Percentiles rank a stretch among this genome's conserved stretches.
Evolutionary conservation across 2,797 vertebrate species (phyloP).

Genomic region (Acanthis flammea): DNA sequence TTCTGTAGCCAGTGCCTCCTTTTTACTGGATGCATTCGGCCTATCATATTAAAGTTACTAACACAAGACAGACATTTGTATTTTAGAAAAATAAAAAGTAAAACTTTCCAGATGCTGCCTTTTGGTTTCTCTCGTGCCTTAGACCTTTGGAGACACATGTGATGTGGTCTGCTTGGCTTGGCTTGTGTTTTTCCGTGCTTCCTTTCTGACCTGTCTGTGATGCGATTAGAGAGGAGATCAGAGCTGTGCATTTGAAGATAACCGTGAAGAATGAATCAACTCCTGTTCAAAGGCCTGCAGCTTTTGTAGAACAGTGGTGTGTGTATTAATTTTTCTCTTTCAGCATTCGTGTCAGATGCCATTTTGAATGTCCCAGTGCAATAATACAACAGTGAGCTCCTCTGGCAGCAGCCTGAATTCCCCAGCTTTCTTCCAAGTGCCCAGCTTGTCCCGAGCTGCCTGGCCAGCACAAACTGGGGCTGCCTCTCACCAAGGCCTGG

Average conservation of each 20-base stretch:
- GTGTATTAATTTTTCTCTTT: conserved; percentile 23
- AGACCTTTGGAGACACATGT: background rate
- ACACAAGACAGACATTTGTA: conserved; percentile 49
- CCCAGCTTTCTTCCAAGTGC: background rate
- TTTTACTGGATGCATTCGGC: conserved; percentile 11
- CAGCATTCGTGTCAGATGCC: background rate
- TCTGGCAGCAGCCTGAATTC: background rate
- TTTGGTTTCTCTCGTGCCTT: conserved; percentile 57
- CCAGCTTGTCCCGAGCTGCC: fast-evolving
- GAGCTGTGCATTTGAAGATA: background rate
- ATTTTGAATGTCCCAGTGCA: background rate
- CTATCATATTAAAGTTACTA: conserved; percentile 43
- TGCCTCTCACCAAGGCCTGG: background rate
- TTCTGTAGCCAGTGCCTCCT: conserved; percentile 46
- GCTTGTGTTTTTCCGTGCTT: background rate
- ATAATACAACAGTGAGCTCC: background rate
- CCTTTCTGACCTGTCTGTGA: background rate
- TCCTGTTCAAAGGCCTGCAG: background rate
- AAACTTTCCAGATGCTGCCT: conserved; percentile 51
- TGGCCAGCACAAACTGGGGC: background rate
- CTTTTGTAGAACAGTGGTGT: background rate
- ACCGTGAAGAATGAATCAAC: background rate
- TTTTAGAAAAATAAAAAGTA: conserved; percentile 67
- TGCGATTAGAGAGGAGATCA: background rate
- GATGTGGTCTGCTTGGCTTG: background rate